These are phyloP conservation scores for Heteropelma amictum DNA, from an alignment of 2,888 invertebrate genomes.

Conservation along the genomic window DNA sequence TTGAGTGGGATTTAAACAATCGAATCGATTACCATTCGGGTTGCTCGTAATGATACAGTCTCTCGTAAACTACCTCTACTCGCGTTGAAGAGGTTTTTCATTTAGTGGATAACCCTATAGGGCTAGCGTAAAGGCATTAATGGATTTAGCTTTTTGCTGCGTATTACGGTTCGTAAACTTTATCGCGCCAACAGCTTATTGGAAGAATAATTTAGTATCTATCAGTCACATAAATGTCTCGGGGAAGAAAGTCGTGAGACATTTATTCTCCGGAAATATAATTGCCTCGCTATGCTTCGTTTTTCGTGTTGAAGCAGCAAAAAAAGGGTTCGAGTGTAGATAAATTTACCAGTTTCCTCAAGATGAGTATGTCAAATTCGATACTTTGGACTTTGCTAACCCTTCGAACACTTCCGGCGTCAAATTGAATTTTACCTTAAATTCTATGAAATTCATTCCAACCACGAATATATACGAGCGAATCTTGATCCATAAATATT, in stretches of 20 bases:
- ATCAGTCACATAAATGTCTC: background rate
- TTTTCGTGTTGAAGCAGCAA: too few species aligned
- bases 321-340: too few species aligned
- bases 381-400: too few species aligned
- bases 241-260: background rate
- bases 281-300: background rate
- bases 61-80: background rate
- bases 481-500: too few species aligned
- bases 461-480: too few species aligned
- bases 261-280: background rate
- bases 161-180: background rate
- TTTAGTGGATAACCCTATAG: background rate
- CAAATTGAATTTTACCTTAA: too few species aligned
- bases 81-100: background rate
- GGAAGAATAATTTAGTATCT: background rate
- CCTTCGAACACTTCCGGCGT: too few species aligned
- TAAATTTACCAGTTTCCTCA: too few species aligned
- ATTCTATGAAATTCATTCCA: too few species aligned
- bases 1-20: slow-evolving; percentile 24
- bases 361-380: too few species aligned
- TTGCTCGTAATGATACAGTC: slow-evolving; percentile 1
- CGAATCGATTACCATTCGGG: slow-evolving; percentile 1
- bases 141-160: background rate
- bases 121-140: background rate
- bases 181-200: background rate